A percentile compares a stretch with the other conserved stretches of the same genome.
Conservation (phyloP, 2,888 invertebrate genomes). For the Aricia artaxerxes region DNA sequence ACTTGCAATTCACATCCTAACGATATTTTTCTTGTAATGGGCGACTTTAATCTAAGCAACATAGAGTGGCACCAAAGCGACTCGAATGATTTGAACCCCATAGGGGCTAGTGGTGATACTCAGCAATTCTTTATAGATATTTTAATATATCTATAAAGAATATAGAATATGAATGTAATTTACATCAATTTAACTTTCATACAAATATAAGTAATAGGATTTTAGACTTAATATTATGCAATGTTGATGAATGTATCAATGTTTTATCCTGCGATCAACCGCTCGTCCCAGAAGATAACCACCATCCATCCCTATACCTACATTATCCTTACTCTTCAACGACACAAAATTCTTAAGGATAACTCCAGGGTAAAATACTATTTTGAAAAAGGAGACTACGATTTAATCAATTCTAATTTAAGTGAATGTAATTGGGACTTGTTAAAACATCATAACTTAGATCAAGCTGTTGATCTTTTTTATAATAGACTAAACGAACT, state of each 20-base stretch:
- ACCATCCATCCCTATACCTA: background rate
- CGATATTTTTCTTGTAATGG: constrained; percentile 32
- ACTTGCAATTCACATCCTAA: constrained; percentile 29
- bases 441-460: background rate
- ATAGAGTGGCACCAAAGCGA: constrained; percentile 25
- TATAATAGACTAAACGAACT: background rate
- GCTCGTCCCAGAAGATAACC: background rate
- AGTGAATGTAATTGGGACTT: background rate
- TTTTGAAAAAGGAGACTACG: background rate
- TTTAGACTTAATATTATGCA: constrained; percentile 37
- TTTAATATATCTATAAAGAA: no score
- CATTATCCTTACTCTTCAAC: background rate
- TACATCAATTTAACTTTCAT: constrained; percentile 32
- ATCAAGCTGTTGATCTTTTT: no score
- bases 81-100: background rate
- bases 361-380: background rate
- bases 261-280: background rate
- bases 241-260: background rate
- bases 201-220: background rate
- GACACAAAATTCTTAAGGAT: background rate
- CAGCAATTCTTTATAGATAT: constrained; percentile 10
- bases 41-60: constrained; percentile 33
- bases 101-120: background rate
- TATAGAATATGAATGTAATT: constrained; percentile 29
- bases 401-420: background rate